Evolutionary conservation across 23 tunicate species (phyloP), one percentile per base, ranked within the genome.

Genomic region (Ciona savignyi): DNA sequence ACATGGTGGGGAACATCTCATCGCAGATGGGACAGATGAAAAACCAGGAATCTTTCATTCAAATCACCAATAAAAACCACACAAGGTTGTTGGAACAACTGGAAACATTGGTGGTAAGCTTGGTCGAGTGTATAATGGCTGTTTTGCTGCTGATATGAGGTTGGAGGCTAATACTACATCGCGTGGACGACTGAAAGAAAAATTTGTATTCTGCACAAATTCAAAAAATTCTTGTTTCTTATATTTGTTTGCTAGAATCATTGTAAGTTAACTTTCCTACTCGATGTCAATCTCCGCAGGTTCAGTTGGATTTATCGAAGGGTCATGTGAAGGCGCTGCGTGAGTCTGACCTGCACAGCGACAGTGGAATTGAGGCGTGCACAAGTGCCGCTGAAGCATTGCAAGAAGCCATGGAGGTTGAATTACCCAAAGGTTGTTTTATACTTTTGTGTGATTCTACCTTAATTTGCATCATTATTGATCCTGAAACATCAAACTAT

Each of bases 11-110:
- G 15, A 78, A 77, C 64, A 88, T 94, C 31, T 73, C 94, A 2
- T 27, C 81, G 21, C 99, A 94, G 65, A 94, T 94, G 99, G 90
- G 95, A 2, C 90, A 88, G 48, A 94, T 94, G 95, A 94, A 83
- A 68, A 87, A 83, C 70, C 99, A 94, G 34, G 95, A 94, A 79
- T 86, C 95, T 6, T 94, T 94, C 70, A 94, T 94, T 60, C 99
- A 94, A 76, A 94, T 94, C 49, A 86, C 99, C 1, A 88, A 94
- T 73, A 82, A 78, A 30, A 94, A 94, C 67, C 99, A 94, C 35
- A 33, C 67, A 15, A 78, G 70, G 48, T 65, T 94, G 31, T 31
- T 94, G 25, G 81, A 79, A 25, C 89, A 88, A 35, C 74, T 94
- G 1, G 99, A 87, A 51, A 83, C 35, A 34, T 66, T 94, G 3